phyloP scores from a whole-genome alignment of 2,797 vertebrate genomes.

The Dipus sagitta region DNA sequence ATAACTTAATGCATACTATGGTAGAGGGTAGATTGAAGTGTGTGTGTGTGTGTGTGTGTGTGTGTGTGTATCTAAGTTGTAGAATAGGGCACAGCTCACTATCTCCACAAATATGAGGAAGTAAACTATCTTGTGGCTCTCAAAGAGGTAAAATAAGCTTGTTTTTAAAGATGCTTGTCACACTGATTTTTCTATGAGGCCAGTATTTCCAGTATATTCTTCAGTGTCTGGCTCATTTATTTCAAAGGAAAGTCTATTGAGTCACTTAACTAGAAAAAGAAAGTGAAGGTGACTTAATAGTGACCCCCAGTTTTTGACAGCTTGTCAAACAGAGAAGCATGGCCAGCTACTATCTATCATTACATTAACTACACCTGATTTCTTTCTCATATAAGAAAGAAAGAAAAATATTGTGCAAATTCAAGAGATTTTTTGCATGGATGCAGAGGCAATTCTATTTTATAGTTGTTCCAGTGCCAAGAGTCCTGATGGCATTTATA shows the following conservation, averaged over 20 bases:
- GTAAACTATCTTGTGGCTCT: background rate
- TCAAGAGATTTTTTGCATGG: background rate
- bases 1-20: background rate
- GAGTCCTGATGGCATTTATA: background rate
- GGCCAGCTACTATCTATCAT: background rate
- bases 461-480: background rate
- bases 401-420: background rate
- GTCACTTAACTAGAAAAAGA: slow-evolving; percentile 32
- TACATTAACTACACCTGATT: background rate
- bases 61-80: background rate
- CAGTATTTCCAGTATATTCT: slow-evolving; percentile 6
- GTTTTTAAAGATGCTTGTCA: background rate
- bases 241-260: background rate
- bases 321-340: slow-evolving; percentile 15
- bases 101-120: background rate
- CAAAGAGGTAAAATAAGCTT: background rate
- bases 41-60: background rate
- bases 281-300: slow-evolving; percentile 34
- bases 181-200: background rate
- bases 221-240: background rate
- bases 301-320: slow-evolving; percentile 35
- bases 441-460: background rate
- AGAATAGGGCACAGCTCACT: background rate
- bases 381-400: background rate
- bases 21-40: background rate